Base-by-base conservation (phyloP, 2,888 invertebrate genomes). In the Ennomos fuscantarius region DNA sequence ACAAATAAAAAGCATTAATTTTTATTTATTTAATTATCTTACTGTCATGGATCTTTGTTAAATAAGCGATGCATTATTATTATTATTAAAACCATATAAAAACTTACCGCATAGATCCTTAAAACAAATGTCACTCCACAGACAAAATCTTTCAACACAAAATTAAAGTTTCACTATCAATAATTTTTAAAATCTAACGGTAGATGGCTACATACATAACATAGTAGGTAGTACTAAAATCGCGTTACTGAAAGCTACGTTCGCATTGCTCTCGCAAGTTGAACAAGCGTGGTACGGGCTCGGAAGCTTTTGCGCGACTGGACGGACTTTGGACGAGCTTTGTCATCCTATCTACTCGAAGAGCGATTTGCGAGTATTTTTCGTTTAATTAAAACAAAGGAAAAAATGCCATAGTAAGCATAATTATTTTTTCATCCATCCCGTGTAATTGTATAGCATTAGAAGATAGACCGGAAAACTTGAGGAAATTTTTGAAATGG, bases 261-360 rank as follows among this genome's bases (percentile, higher is more conserved):
- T 34, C 37, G 36, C 37, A 6, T 24, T 24, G 24, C 24, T 24
- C 24, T 3, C 24, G 6, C 24, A 24, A 24, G 6, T 51, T 5
- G 13, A 15, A 37, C 50, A 52, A 34, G 45, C 65, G 65, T 66
- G 53, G 52, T 8, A 45, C 50, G 8, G 15, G 53, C 55, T 48
- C 8, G 37, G 60, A 37, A 41, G 61, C 48, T 55, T 63, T 43
- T 13, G 33, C 47, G 15, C 63, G 53, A 66, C 65, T 66, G 65
- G 65, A 46, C 24, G 24, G 6, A 6, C 24, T 2, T 0, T 66
- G 65, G 65, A 46, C 24, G 24, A 5, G 24, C 24, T 2, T 0
- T 24, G 24, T 24, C 24, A 24, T 24, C 24, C 24, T 0, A 24
- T 24, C 24, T 24, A 24, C 24, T 24, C 24, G 3, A 24, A 3